phyloP scores from a whole-genome alignment of 2,113 vertebrate species.

The Pelvicachromis taeniatus region DNA sequence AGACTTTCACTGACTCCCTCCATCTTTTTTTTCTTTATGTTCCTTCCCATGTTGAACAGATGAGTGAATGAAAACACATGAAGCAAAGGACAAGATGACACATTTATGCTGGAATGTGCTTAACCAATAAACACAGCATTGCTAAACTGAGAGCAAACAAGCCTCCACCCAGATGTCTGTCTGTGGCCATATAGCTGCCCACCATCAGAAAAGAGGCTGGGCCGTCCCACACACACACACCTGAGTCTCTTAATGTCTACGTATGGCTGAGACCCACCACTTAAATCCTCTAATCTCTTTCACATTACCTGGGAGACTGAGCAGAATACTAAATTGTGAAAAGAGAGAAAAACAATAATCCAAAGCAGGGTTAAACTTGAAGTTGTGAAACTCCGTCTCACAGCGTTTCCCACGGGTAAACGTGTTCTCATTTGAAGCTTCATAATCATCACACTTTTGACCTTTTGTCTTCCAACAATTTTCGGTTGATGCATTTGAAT shows the following conservation, averaged over 20 bases:
- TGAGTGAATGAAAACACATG: not conserved
- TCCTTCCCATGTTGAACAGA: not conserved
- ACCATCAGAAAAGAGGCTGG: not conserved
- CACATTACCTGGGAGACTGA: slow-evolving; percentile 8
- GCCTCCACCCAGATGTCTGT: slow-evolving; percentile 43
- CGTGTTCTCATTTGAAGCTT: not conserved
- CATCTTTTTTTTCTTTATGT: not conserved
- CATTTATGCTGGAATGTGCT: slow-evolving; percentile 40
- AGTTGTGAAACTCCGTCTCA: not conserved
- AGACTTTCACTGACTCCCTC: slow-evolving; percentile 24
- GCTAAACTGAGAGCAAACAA: slow-evolving; percentile 43
- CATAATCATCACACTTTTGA: not conserved
- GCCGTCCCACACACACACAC: not conserved
- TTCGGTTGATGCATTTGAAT: slow-evolving; percentile 28
- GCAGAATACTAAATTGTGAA: not conserved
- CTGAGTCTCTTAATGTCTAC: slow-evolving; percentile 26
- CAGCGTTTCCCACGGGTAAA: not conserved
- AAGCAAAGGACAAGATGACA: not conserved
- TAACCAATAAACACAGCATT: slow-evolving; percentile 21
- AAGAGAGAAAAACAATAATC: not conserved
- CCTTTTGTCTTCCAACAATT: not conserved
- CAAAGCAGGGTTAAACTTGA: not conserved
- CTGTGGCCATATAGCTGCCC: slow-evolving; percentile 22
- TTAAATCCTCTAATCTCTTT: slow-evolving; percentile 50
- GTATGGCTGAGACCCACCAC: slow-evolving; percentile 24